These are phyloP conservation scores for Agrypnus murinus DNA, from an alignment of 2,888 invertebrate species.

Conservation along the genomic window DNA sequence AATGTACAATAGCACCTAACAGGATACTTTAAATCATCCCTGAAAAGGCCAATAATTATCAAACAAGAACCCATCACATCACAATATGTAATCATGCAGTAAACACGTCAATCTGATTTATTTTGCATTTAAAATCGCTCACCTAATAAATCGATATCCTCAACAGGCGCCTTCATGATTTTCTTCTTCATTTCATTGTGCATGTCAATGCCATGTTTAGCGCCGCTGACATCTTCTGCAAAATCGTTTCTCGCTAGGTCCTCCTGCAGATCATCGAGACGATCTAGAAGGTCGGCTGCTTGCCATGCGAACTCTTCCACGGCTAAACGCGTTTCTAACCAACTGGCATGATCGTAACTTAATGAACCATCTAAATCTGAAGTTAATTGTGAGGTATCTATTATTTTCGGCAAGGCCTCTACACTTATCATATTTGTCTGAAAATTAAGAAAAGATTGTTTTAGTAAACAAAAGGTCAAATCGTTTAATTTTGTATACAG, in stretches of 20 bases:
- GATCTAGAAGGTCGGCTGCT: slow-evolving; percentile 92
- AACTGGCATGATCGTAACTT: slow-evolving; percentile 96
- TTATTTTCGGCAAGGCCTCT: slow-evolving; percentile 93
- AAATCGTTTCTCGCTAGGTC: slow-evolving; percentile 95
- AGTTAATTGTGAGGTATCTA: slow-evolving; percentile 95
- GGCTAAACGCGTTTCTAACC: slow-evolving; percentile 96
- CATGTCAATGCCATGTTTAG: slow-evolving; percentile 92
- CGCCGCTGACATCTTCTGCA: slow-evolving; percentile 94
- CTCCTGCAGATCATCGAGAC: slow-evolving; percentile 94
- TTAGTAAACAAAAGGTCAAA: slow-evolving; percentile 45
- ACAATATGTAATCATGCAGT: not conserved
- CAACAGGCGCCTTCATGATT: slow-evolving; percentile 94
- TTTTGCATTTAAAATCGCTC: slow-evolving; percentile 65
- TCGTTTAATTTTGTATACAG: not conserved
- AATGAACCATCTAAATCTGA: slow-evolving; percentile 95
- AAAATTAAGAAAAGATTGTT: no score
- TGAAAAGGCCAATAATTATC: not conserved
- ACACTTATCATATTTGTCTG: slow-evolving; percentile 97
- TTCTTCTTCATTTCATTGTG: slow-evolving; percentile 96
- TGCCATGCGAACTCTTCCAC: slow-evolving; percentile 98
- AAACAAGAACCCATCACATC: not conserved
- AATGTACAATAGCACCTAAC: no score
- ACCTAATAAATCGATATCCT: slow-evolving; percentile 93
- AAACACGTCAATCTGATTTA: not conserved
- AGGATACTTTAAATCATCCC: slow-evolving; percentile 3